These are phyloP conservation scores for Amblyjoppa proteus DNA, from an alignment of 2,888 invertebrate genomes.

Conservation along the genomic window DNA sequence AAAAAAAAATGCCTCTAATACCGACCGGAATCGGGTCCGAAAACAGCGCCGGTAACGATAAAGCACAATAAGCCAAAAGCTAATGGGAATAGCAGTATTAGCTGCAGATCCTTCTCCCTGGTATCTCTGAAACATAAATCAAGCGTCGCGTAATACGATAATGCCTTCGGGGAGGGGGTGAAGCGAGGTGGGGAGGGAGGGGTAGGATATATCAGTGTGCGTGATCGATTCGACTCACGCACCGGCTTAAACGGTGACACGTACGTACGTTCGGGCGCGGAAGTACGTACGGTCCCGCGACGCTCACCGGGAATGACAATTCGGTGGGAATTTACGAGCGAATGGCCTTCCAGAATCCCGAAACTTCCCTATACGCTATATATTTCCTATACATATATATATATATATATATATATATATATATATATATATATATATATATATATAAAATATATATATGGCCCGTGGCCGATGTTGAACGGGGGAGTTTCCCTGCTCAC, in stretches of 20 bases:
- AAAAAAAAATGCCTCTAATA: background rate
- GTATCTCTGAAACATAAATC: slow-evolving; percentile 75
- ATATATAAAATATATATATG: background rate
- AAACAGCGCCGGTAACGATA: background rate
- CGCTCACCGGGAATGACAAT: slow-evolving; percentile 66
- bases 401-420: slow-evolving; percentile 1
- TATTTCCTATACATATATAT: background rate
- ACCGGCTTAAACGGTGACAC: slow-evolving; percentile 68
- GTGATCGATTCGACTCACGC: slow-evolving; percentile 69
- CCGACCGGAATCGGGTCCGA: background rate
- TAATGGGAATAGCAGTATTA: slow-evolving; percentile 11
- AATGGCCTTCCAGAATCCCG: slow-evolving; percentile 65
- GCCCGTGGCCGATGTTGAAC: background rate
- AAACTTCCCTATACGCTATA: slow-evolving; percentile 34
- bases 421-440: background rate
- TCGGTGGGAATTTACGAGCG: slow-evolving; percentile 66
- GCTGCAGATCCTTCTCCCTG: slow-evolving; percentile 31
- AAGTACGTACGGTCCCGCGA: slow-evolving; percentile 57
- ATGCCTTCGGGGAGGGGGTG: slow-evolving; percentile 58
- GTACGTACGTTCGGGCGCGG: slow-evolving; percentile 61
- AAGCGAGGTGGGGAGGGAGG: background rate
- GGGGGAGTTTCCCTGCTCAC: background rate
- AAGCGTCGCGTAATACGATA: slow-evolving; percentile 73
- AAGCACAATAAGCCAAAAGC: slow-evolving; percentile 14
- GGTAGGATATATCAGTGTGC: slow-evolving; percentile 54